A percentile compares a stretch with the other conserved stretches of the same genome.
These are phyloP conservation scores for Chiloscyllium punctatum DNA, from an alignment of 2,797 vertebrate species.

Conservation along the genomic window DNA sequence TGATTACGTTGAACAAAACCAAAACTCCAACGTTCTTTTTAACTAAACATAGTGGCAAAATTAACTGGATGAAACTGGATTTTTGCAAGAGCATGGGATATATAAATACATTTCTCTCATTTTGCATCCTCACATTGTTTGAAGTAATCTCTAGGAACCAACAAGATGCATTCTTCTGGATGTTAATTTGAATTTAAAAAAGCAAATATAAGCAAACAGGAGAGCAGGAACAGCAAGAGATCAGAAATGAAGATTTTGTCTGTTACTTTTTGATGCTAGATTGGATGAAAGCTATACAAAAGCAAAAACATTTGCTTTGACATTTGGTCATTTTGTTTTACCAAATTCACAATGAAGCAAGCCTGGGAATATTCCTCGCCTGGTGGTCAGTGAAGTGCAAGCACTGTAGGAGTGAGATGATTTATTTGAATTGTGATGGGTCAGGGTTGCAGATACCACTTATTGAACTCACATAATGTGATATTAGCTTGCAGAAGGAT, in stretches of 20 bases:
- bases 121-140: neutral
- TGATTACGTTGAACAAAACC: conserved; percentile 52
- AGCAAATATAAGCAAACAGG: neutral
- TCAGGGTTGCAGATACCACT: neutral
- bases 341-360: neutral
- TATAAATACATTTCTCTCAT: neutral
- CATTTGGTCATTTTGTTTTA: neutral
- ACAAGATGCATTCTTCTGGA: neutral
- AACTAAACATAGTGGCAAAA: conserved; percentile 26
- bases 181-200: neutral
- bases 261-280: neutral
- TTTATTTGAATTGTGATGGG: neutral
- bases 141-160: neutral
- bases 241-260: neutral
- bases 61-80: neutral
- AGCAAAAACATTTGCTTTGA: neutral
- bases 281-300: neutral
- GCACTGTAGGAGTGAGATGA: neutral
- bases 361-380: neutral
- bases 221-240: neutral
- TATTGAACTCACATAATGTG: neutral
- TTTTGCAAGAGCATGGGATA: neutral
- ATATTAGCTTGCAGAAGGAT: neutral
- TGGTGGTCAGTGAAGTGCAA: neutral
- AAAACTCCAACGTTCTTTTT: conserved; percentile 51